These are phyloP conservation scores for Urocynchramus pylzowi DNA, from an alignment of 2,113 vertebrate species.

Conservation along the genomic window DNA sequence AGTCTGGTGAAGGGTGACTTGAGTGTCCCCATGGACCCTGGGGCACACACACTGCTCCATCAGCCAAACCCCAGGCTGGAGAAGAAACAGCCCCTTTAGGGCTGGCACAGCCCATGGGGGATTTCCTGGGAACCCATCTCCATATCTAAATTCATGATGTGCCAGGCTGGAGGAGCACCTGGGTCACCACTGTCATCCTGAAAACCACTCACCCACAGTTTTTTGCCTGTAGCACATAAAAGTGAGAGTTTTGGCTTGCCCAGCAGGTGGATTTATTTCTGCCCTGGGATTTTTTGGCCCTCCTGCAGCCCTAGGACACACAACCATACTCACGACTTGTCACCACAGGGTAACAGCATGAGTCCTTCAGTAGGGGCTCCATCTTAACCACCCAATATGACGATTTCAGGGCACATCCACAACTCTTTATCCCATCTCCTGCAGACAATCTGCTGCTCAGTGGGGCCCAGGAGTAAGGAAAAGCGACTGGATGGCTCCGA, in stretches of 20 bases:
- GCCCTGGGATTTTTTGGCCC: background rate
- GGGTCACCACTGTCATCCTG: background rate
- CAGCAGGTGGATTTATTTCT: background rate
- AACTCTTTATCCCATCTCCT: background rate
- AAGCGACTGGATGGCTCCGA: background rate
- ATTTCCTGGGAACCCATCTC: background rate
- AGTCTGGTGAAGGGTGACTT: background rate
- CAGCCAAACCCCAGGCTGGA: background rate
- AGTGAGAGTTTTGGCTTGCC: background rate
- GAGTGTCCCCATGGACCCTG: background rate
- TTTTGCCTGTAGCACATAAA: rapidly evolving
- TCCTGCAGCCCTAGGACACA: background rate
- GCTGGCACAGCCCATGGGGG: background rate
- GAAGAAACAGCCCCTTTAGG: background rate
- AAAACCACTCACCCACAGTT: background rate
- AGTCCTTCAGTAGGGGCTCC: background rate
- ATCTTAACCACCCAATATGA: background rate
- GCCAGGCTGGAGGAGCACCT: background rate
- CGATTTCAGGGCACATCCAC: background rate
- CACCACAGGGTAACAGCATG: background rate
- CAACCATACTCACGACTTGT: rapidly evolving
- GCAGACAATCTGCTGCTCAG: constrained; percentile 5
- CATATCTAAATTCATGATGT: rapidly evolving
- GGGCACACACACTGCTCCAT: rapidly evolving
- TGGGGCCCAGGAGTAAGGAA: background rate